A percentile compares a stretch with the other conserved stretches of the same genome.
Conservation (phyloP, 2,797 vertebrate species). For the Pelobates cultripes region DNA sequence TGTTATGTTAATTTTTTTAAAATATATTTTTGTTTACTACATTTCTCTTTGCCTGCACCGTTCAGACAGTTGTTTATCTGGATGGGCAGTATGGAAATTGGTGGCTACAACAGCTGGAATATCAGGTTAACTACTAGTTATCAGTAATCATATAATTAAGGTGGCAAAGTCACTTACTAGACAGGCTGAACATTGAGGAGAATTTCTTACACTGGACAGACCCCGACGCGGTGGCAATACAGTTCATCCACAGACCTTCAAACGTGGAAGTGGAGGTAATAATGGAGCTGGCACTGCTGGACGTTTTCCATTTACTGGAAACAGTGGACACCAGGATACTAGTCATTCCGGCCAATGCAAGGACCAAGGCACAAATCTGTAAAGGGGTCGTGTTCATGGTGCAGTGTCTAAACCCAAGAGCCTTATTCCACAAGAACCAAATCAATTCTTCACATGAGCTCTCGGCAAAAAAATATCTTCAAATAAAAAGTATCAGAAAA, state of each 20-base stretch:
- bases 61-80: no score
- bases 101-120: no score
- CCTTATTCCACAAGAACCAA: conserved; percentile 3
- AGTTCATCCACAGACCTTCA: conserved; percentile 71
- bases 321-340: conserved; percentile 51
- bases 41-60: no score
- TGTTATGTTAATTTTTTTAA: no score
- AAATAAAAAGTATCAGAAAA: background rate
- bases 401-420: background rate
- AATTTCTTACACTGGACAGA: conserved; percentile 60
- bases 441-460: background rate
- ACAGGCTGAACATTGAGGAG: conserved; percentile 59
- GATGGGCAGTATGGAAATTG: no score
- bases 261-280: conserved; percentile 58
- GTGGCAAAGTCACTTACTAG: conserved; percentile 60
- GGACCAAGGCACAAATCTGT: conserved; percentile 57
- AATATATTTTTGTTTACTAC: no score
- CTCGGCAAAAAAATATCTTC: no score
- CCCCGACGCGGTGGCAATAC: conserved; percentile 48
- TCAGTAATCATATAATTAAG: no score
- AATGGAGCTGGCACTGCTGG: background rate
- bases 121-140: no score
- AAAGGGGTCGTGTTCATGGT: conserved; percentile 43
- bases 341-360: conserved; percentile 60
- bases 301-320: conserved; percentile 63